Conservation (phyloP, 2,888 invertebrate genomes). For the Erebia epiphron region DNA sequence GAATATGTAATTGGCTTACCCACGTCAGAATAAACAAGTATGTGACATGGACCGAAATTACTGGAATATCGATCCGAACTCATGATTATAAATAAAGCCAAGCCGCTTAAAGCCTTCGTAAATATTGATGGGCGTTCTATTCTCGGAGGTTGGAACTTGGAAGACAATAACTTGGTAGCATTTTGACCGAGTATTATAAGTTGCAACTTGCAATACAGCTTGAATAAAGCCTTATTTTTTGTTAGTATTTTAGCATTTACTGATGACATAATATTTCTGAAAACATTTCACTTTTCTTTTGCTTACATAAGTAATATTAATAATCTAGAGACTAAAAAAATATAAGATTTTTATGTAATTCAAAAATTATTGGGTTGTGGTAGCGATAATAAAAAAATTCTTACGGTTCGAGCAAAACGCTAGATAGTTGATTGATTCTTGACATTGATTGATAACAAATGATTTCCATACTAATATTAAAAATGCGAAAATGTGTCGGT, state of each 20-base stretch:
- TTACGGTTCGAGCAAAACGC: no score
- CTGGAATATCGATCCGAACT: conserved; percentile 42
- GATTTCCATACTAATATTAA: no score
- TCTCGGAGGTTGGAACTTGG: conserved; percentile 37
- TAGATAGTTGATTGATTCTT: no score
- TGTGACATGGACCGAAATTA: conserved; percentile 44
- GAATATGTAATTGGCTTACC: conserved; percentile 63
- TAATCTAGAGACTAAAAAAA: not conserved
- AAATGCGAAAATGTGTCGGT: no score
- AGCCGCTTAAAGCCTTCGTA: conserved; percentile 37
- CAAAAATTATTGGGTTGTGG: no score
- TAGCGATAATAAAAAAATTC: no score
- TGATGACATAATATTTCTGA: not conserved
- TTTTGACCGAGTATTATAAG: conserved; percentile 16
- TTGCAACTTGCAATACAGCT: not conserved
- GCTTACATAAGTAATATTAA: not conserved
- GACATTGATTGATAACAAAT: no score
- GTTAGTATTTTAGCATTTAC: not conserved
- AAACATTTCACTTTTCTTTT: not conserved
- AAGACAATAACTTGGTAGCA: conserved; percentile 33
- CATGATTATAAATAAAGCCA: conserved; percentile 42
- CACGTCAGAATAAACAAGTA: conserved; percentile 57
- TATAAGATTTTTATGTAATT: no score
- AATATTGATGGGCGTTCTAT: conserved; percentile 40
- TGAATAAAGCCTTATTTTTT: conserved; percentile 15